A percentile compares a stretch with the other conserved stretches of the same genome.
Evolutionary conservation across 2,113 vertebrate genomes (phyloP).

Genomic region (Mesitornis unicolor): DNA sequence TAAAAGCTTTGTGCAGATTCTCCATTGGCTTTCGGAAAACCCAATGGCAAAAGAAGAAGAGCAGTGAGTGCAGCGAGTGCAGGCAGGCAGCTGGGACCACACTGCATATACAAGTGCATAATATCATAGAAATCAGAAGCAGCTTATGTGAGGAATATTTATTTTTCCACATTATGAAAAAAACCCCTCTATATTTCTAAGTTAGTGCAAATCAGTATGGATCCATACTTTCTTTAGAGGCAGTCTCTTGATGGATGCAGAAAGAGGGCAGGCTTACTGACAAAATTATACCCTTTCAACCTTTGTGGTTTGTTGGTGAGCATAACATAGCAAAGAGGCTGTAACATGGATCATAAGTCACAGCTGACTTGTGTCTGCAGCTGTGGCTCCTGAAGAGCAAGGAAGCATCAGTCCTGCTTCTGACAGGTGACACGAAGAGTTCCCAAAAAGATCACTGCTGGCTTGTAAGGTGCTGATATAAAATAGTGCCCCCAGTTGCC

Average conservation of each 20-base stretch:
- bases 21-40: background rate
- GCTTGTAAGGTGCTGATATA: background rate
- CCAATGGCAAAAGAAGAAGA: background rate
- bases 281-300: background rate
- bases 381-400: background rate
- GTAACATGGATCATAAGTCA: fast-evolving
- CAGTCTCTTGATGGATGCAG: background rate
- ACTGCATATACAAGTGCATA: fast-evolving
- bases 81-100: background rate
- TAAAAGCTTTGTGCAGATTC: background rate
- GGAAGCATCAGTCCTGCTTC: background rate
- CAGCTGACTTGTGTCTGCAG: background rate
- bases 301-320: background rate
- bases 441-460: background rate
- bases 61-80: fast-evolving
- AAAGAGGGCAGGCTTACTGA: background rate
- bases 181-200: background rate
- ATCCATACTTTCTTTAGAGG: background rate
- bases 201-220: background rate
- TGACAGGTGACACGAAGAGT: background rate
- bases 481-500: background rate
- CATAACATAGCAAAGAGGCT: fast-evolving
- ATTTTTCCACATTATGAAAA: background rate
- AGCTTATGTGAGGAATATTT: background rate
- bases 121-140: fast-evolving